These are phyloP conservation scores for Drosophila rubida DNA, from an alignment of 2,888 invertebrate genomes.

Conservation along the genomic window DNA sequence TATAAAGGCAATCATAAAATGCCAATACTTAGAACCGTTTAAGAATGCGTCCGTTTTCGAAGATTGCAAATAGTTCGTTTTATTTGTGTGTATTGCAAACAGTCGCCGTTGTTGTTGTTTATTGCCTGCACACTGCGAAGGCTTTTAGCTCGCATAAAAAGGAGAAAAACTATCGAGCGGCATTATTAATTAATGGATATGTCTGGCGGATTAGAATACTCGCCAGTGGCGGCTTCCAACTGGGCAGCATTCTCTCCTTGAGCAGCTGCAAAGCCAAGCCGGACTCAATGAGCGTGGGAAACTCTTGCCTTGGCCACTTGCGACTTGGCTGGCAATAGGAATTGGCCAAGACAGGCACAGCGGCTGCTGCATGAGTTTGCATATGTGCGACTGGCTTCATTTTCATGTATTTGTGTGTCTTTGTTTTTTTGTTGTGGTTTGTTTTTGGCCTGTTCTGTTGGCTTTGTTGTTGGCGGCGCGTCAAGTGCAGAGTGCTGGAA, in stretches of 20 bases:
- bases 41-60: too few species aligned
- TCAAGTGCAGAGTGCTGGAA: constrained; percentile 46
- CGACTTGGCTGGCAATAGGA: constrained; percentile 22
- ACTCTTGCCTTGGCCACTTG: constrained; percentile 28
- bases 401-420: background rate
- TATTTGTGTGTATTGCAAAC: background rate
- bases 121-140: background rate
- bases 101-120: background rate
- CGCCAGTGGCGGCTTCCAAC: constrained; percentile 38
- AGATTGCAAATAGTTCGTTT: background rate
- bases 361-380: constrained; percentile 49
- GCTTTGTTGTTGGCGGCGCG: constrained; percentile 8
- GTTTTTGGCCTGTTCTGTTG: background rate
- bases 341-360: constrained; percentile 39
- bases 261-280: constrained; percentile 43
- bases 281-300: constrained; percentile 49
- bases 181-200: constrained; percentile 65
- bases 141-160: background rate
- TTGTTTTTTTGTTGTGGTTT: background rate
- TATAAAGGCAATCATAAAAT: too few species aligned
- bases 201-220: constrained; percentile 65
- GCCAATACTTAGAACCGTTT: too few species aligned
- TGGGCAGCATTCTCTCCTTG: constrained; percentile 43
- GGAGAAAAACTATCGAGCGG: background rate
- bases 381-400: constrained; percentile 31